Base-by-base conservation (phyloP, 1,140 invertebrate genomes). In the Sesamia nonagrioides region DNA sequence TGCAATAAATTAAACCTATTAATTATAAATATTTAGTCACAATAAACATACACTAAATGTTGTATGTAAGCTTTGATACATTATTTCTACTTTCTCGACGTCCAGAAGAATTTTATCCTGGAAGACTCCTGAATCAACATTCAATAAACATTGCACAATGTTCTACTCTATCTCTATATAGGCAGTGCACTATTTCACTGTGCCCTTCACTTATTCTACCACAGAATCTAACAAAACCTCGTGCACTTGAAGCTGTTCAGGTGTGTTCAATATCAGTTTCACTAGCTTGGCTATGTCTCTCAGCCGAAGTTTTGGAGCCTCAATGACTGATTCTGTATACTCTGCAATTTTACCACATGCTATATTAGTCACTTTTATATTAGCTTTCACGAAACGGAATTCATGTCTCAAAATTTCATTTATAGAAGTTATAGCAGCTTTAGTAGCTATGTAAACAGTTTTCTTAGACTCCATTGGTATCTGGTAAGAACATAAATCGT, bases 401-500 rank as follows among this genome's bases (percentile, higher is more conserved):
- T 86, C 84, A 13, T 82, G 82, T 35, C 82, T 73, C 13, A 86
- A 60, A 52, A 84, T 84, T 69, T 84, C 82, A 72, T 84, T 86
- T 0, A 86, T 21, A 18, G 82, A 79, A n/a, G 73, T 81, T 13
- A 80, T 66, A 13, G 80, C 74, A 9, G 71, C 48, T 52, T 81
- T 86, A 4, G 80, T 18, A 4, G 82, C 77, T 50, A 81, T 73
- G 35, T 68, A 84, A 0, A 86, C 69, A 58, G 45, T 78, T 68
- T 79, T 78, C 37, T 48, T 82, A 9, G 80, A 54, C 17, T 84
- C 58, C 2, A 56, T 77, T 45, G 66, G 74, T 52, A 82, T 54
- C 52, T 82, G 71, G 17, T 81, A 79, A 6, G 77, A 68, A 17
- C 42, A 50, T 35, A 81, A 48, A 56, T 83, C 78, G 42, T 77